phyloP scores from a whole-genome alignment of 2,888 invertebrate genomes.

The Holacanthella duospinosa region DNA sequence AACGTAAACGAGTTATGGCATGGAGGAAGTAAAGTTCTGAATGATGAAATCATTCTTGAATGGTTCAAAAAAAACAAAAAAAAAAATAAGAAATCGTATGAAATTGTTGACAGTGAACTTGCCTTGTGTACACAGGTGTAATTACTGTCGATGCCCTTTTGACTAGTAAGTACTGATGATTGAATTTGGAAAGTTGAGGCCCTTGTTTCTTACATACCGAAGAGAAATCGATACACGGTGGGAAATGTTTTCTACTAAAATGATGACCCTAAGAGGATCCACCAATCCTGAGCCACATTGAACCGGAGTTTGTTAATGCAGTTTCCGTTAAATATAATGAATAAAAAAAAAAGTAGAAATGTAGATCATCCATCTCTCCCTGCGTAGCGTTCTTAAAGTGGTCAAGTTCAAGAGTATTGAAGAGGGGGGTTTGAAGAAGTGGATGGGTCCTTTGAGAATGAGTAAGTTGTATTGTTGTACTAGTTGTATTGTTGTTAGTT shows the following conservation, averaged over 20 bases:
- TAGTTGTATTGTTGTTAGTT: neutral
- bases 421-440: neutral
- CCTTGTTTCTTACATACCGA: no score
- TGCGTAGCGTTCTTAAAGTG: slow-evolving; percentile 21
- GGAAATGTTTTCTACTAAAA: no score
- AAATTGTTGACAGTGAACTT: neutral
- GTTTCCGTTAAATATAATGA: slow-evolving; percentile 39
- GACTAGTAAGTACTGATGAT: no score
- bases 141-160: neutral
- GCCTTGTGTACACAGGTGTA: neutral
- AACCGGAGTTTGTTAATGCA: slow-evolving; percentile 37
- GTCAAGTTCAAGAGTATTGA: slow-evolving; percentile 30
- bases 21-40: neutral
- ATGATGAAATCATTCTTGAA: neutral
- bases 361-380: slow-evolving; percentile 36
- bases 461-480: neutral
- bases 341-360: slow-evolving; percentile 39
- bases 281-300: slow-evolving; percentile 25
- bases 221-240: slow-evolving; percentile 27
- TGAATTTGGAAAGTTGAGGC: slow-evolving; percentile 35
- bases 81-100: neutral
- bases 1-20: slow-evolving; percentile 2
- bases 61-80: neutral
- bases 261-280: slow-evolving; percentile 5
- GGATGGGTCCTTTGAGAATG: neutral